Percentiles rank a stretch among this genome's conserved stretches.
Evolutionary conservation across 2,797 vertebrate species (phyloP).

Genomic region (Sparus aurata): DNA sequence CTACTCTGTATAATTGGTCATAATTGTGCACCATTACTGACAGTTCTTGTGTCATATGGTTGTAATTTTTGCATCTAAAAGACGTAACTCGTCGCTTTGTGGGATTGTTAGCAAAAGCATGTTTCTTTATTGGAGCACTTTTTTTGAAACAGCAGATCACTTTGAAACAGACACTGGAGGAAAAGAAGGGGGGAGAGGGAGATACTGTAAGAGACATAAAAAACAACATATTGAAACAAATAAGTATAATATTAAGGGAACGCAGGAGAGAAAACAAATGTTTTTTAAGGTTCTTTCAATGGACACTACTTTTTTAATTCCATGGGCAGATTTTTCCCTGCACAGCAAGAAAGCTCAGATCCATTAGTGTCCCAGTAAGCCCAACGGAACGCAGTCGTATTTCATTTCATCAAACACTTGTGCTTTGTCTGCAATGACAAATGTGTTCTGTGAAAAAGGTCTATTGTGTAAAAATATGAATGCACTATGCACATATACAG

Average conservation of each 20-base stretch:
- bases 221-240: background rate
- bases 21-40: background rate
- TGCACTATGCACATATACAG: too few species aligned
- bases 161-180: background rate
- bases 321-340: too few species aligned
- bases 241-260: too few species aligned
- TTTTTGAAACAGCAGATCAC: background rate
- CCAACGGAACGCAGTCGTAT: too few species aligned
- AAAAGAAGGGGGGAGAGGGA: background rate
- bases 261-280: background rate
- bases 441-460: too few species aligned
- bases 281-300: too few species aligned
- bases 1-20: background rate
- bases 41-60: background rate
- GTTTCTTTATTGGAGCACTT: background rate
- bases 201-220: background rate
- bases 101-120: background rate
- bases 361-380: too few species aligned
- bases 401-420: too few species aligned
- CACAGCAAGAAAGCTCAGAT: too few species aligned
- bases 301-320: too few species aligned
- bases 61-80: background rate
- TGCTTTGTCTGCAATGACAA: too few species aligned
- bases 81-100: background rate
- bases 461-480: too few species aligned